Evolutionary conservation across 2,888 invertebrate genomes (phyloP), one percentile per base, ranked within the genome.

Genomic region (Mesochorus sp.): DNA sequence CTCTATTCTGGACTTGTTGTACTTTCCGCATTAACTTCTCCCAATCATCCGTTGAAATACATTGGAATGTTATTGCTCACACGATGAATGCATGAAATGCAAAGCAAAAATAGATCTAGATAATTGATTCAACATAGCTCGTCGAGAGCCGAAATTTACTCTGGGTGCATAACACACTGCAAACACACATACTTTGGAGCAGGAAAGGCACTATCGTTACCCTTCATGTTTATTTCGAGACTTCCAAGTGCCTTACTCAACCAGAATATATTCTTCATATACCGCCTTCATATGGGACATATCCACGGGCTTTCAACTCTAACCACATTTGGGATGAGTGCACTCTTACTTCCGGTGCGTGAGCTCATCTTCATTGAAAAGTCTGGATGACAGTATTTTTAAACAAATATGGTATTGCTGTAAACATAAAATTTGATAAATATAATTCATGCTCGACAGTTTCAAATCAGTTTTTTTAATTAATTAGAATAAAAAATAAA

Each of bases 161-260:
- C 4, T 12, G n/a, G 26, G 28, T n/a, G 39, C 21, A 5, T 8
- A 14, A 37, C 14, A 21, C 24, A 26, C 5, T 19, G 34, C 39
- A 19, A 14, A 61, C 39, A 17, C 10, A n/a, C 14, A 21, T 10
- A 37, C 47, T 34, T 37, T 66, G 73, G 49, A 73, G 34, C 73
- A 62, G 67, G 67, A 77, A n/a, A 62, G 44, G n/a, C 61, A 39
- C 68, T 64, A 68, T 78, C 73, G 57, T 26, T 17, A 55, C 73
- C 77, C 62, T 51, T 64, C 42, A 34, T 21, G 73, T 74, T 78
- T 78, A 78, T 78, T 78, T 74, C 74, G 62, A 78, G 78, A 78
- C 70, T 51, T 44, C 53, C 74, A 59, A 74, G 73, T 78, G 73
- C 67, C 49, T 49, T 14, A 44, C 37, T 34, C 51, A 64, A 70